Conservation (phyloP, 2,113 vertebrate genomes). For the Hippocampus comes region DNA sequence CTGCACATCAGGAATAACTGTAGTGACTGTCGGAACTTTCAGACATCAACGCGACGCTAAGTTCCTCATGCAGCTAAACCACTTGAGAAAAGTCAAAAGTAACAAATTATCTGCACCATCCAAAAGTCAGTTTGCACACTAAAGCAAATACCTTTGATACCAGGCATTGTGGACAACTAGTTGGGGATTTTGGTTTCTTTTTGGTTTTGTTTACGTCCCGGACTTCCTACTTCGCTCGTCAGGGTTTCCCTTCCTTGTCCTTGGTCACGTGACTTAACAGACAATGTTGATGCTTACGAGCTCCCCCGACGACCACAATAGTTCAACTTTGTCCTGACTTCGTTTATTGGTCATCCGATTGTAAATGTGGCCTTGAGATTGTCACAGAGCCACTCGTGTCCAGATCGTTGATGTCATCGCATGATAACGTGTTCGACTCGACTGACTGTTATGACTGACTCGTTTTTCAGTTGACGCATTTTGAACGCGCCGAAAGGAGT, state of each 20-base stretch:
- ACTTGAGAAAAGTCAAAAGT: not conserved
- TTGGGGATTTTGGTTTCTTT: constrained; percentile 31
- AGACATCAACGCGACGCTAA: not conserved
- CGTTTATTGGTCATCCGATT: not conserved
- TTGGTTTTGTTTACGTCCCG: constrained; percentile 40
- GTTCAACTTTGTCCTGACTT: too few species aligned
- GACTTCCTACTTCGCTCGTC: constrained; percentile 63
- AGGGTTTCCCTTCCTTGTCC: constrained; percentile 8
- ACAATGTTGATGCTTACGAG: not conserved
- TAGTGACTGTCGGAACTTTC: constrained; percentile 7
- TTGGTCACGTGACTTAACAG: not conserved
- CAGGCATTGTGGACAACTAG: constrained; percentile 60
- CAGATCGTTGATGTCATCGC: not conserved
- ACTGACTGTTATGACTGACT: too few species aligned
- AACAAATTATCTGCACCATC: not conserved
- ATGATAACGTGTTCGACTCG: not conserved
- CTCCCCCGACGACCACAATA: not conserved
- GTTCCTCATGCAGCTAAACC: not conserved
- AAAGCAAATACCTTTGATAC: constrained; percentile 70
- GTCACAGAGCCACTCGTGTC: not conserved
- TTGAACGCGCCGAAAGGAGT: too few species aligned
- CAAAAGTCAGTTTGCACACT: accelerated
- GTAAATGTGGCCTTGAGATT: not conserved
- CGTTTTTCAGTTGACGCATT: too few species aligned
- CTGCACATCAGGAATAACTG: not conserved